Evolutionary conservation across 2,797 vertebrate genomes (phyloP).

Genomic region (Pantherophis vulpinus): DNA sequence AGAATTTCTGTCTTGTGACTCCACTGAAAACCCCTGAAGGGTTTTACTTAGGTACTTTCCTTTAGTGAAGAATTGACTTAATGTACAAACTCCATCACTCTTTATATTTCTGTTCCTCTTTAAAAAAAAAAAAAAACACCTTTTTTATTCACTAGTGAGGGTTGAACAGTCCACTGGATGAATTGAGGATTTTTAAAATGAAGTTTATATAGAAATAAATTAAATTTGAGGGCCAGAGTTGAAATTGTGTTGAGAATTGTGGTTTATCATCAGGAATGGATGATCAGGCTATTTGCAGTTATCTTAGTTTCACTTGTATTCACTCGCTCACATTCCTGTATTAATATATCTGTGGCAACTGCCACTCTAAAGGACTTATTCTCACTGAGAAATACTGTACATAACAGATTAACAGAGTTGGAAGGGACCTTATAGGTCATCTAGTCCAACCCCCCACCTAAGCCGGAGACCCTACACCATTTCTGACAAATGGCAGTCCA

Average conservation of each 20-base stretch:
- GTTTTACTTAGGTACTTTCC: neutral
- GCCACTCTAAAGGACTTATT: neutral
- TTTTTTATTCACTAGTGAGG: neutral
- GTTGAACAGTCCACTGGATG: neutral
- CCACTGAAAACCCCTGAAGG: slow-evolving; percentile 18
- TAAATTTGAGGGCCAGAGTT: neutral
- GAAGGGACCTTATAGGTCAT: too few relatives aligned
- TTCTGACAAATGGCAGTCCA: too few relatives aligned
- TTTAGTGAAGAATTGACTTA: neutral
- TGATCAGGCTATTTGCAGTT: too few relatives aligned
- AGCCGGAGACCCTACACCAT: too few relatives aligned
- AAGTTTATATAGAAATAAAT: neutral
- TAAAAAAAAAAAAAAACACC: neutral
- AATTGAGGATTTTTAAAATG: neutral
- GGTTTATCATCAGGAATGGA: neutral
- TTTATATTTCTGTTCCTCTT: neutral
- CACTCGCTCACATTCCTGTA: neutral
- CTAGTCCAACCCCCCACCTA: too few relatives aligned
- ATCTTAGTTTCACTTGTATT: neutral
- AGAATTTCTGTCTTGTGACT: slow-evolving; percentile 18
- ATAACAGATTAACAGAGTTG: neutral
- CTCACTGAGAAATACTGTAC: neutral
- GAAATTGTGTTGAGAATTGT: neutral
- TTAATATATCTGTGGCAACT: neutral
- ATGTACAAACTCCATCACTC: neutral